A percentile compares a stretch with the other conserved stretches of the same genome.
These are phyloP conservation scores for Platyscapa corneri DNA, from an alignment of 1,140 invertebrate genomes.

Conservation along the genomic window DNA sequence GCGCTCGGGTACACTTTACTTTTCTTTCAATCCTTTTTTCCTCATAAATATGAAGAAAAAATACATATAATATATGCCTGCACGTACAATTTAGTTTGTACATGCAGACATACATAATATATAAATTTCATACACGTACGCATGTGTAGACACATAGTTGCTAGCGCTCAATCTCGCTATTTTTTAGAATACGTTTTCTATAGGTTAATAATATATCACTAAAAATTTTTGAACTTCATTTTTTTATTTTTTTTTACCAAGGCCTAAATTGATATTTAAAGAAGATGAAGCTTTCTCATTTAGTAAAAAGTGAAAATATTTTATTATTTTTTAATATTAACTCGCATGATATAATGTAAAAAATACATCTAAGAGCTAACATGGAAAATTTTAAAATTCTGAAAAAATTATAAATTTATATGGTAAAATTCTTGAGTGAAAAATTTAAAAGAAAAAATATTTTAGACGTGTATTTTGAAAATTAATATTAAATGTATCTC, in stretches of 20 bases:
- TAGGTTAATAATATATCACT: background rate
- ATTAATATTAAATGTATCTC: too few species aligned
- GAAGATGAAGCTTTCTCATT: background rate
- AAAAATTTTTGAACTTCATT: constrained; percentile 20
- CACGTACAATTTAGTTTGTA: constrained; percentile 17
- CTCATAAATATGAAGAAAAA: constrained; percentile 19
- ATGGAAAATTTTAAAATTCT: too few species aligned
- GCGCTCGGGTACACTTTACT: constrained; percentile 2
- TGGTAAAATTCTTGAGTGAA: too few species aligned
- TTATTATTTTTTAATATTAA: background rate
- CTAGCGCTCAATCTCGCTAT: constrained; percentile 26
- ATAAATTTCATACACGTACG: constrained; percentile 37
- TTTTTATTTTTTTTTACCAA: background rate
- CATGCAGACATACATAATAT: constrained; percentile 30
- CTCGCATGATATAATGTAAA: too few species aligned
- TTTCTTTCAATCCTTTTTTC: constrained; percentile 17
- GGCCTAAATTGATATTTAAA: background rate
- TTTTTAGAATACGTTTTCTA: constrained; percentile 34
- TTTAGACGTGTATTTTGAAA: too few species aligned
- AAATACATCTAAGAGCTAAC: too few species aligned
- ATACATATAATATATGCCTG: constrained; percentile 50
- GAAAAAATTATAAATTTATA: too few species aligned
- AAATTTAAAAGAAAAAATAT: too few species aligned
- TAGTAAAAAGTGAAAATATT: background rate
- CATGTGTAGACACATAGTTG: constrained; percentile 16